Evolutionary conservation across 2,113 vertebrate species (phyloP), one percentile per base, ranked within the genome.

Genomic region (Vombatus ursinus): DNA sequence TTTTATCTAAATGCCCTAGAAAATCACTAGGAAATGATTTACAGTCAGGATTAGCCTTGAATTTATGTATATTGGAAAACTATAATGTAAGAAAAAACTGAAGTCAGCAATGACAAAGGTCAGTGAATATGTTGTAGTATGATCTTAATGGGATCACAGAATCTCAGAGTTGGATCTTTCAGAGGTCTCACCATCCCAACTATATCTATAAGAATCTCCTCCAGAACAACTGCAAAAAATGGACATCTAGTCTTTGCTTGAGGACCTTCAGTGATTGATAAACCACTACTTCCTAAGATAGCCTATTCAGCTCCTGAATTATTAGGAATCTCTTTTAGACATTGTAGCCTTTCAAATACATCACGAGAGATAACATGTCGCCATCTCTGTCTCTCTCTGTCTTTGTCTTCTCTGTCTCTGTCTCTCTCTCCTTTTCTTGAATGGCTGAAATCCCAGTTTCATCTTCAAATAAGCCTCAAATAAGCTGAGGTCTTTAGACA

Each of bases 1-100:
- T 84, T 84, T 57, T 96, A 95, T 93, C 0, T 11, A 91, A 92
- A 24, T 37, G 50, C 92, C 54, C 28, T 14, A 91, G 95, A 90
- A 61, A 90, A 31, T 96, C 14, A 92, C 48, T 91, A 50, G 4
- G 16, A 53, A 94, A 94, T 0, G 90, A 23, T 92, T 90, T 91
- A 92, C n/a, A 49, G 47, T 3, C 92, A 52, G 28, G 50, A 94
- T 61, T 54, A 52, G 48, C 0, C 57, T 22, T 25, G 8, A 94
- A 89, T 89, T 93, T 84, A 68, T 49, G 5, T 47, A 48, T 52
- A 91, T 49, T 51, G 92, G 47, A 94, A 91, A 16, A 37, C 2
- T 53, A 94, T 84, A 84, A 44, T 84, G n/a, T 23, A 23, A 84
- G n/a, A 84, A 84, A 84, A 84, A 77, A 77, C 61, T 84, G 14